Evolutionary conservation across 2,797 vertebrate species (phyloP), one percentile per base, ranked within the genome.

Genomic region (Chloroceryle amazona): DNA sequence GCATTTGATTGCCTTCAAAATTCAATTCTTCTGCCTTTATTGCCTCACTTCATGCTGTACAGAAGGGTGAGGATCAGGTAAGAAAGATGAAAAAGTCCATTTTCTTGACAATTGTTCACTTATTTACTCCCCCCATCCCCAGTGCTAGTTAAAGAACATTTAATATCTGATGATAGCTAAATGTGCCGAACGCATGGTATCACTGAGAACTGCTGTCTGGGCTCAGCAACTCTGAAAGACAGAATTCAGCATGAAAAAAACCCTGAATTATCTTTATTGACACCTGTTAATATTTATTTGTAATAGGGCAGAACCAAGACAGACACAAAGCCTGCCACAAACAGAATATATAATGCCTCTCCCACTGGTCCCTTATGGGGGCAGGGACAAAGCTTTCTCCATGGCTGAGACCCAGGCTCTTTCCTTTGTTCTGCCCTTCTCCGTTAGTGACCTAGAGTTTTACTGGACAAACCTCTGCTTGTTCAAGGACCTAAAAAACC

Each of bases 71-170:
- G 52, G 28, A 25, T 42, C 33, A 67, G 26, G 54, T 47, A 65
- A 62, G 39, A 28, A 55, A 79, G 42, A 72, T 3, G 10, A 76
- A 87, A 70, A 82, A 67, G 46, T 10, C 47, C 7, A 37, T 93
- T 65, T 92, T 42, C 57, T 51, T 70, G 42, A 86, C 21, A 52
- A 60, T 49, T 78, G 54, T 51, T 81, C 42, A 49, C 23, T 79
- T 41, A 35, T 8, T 65, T 57, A 46, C 23, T 19, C 9, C 7
- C 13, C 11, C 5, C 0, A 4, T 1, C 4, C 12, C 6, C n/a
- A 12, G 8, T 58, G 39, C 35, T n/a, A 33, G 10, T 1, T 60
- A 26, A 33, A 55, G 21, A 81, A 52, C n/a, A 67, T 0, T 35
- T 65, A 61, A 71, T 15, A 26, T 11, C 19, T 49, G 39, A 18